Evolutionary conservation across 2,888 invertebrate genomes (phyloP).

Genomic region (Xestia xanthographa): DNA sequence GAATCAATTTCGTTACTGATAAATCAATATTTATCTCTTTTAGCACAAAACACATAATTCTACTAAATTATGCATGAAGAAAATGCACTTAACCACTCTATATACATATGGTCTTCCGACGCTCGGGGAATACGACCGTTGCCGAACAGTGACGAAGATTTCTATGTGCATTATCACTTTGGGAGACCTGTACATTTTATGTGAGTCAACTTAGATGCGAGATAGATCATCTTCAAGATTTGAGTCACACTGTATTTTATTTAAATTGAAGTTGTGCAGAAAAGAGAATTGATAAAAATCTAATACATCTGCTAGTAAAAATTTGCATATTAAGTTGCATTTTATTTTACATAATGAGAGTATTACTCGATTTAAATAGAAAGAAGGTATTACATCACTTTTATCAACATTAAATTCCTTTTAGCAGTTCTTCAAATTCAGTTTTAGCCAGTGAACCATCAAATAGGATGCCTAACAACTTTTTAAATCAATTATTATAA

Average conservation of each 20-base stretch:
- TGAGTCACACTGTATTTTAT: neutral
- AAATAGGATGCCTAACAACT: slow-evolving; percentile 16
- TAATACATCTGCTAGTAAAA: neutral
- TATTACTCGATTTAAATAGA: slow-evolving; percentile 31
- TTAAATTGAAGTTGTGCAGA: neutral
- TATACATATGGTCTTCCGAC: too few relatives aligned
- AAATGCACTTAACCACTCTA: too few relatives aligned
- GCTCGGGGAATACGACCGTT: too few relatives aligned
- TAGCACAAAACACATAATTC: too few relatives aligned
- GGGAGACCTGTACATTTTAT: too few relatives aligned
- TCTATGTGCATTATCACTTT: too few relatives aligned
- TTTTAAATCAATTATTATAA: too few relatives aligned
- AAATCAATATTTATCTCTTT: too few relatives aligned
- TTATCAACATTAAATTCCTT: slow-evolving; percentile 11
- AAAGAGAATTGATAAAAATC: slow-evolving; percentile 18
- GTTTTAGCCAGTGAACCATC: slow-evolving; percentile 20
- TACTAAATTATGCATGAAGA: too few relatives aligned
- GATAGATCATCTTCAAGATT: neutral
- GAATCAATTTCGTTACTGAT: too few relatives aligned
- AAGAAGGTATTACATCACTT: slow-evolving; percentile 54
- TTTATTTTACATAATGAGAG: slow-evolving; percentile 41
- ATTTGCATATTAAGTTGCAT: slow-evolving; percentile 36
- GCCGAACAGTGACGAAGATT: too few relatives aligned
- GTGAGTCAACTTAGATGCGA: neutral
- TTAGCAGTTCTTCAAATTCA: neutral